Base-by-base conservation (phyloP, 2,888 invertebrate genomes). In the Caenorhabditis virilis region DNA sequence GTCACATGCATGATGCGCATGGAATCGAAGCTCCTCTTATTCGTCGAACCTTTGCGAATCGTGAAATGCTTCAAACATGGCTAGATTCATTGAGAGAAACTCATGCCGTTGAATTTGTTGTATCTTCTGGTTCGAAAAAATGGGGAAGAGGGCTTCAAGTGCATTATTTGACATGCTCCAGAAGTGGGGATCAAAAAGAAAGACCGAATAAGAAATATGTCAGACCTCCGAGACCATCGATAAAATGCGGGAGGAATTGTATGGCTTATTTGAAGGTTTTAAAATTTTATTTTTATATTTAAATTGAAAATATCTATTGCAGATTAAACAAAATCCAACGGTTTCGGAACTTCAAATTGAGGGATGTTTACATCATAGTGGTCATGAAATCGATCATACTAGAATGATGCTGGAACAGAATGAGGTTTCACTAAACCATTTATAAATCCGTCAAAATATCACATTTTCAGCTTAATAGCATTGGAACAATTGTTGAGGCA, bases 111-210 rank as follows among this genome's bases (percentile, higher is more conserved):
- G 73, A 73, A 33, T 73, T 73, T 38, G 73, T 73, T 18, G 70
- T 70, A 1, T 71, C 69, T 13, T 73, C 73, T 18, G 73, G 73
- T 11, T 68, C 73, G 6, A 73, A 73, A 36, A 69, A 71, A 43
- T 73, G 73, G 73, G 68, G 70, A 13, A 54, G 66, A 15, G 73
- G 73, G 2, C 49, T 70, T 1, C 70, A 69, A 41, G 72, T 72
- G 11, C 69, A 69, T 48, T 73, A 73, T 54, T 38, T 73, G 45
- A 68, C 68, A 3, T 73, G 73, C 36, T 71, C 70, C 1, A 53
- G 73, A 45, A 71, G 69, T 43, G 73, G 73, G 13, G 73, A 73
- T 51, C 69, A 68, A 47, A 73, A 73, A 27, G 73, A 73, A 41
- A 48, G 73, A 15, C 73, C 68, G 35, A 73, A 69, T 35, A 73